Evolutionary conservation across 1,140 invertebrate genomes (phyloP).

Genomic region (Penaeus vannamei): DNA sequence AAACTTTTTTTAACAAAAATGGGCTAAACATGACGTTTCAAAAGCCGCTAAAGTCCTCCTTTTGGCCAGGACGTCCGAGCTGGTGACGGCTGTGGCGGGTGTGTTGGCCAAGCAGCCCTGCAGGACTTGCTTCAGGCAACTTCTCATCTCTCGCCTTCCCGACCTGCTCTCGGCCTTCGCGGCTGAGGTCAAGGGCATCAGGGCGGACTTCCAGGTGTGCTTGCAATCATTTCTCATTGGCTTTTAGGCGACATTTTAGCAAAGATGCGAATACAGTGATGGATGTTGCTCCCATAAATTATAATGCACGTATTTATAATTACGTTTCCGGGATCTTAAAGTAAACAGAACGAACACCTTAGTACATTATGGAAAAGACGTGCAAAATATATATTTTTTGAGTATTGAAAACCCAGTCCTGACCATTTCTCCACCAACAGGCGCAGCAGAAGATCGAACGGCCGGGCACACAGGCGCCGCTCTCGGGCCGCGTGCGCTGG

Average conservation of each 20-base stretch:
- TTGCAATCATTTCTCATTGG: neutral
- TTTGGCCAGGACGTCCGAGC: slow-evolving; percentile 57
- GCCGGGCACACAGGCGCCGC: slow-evolving; percentile 60
- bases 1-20: too few relatives aligned
- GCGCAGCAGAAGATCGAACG: slow-evolving; percentile 49
- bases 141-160: slow-evolving; percentile 63
- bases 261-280: too few relatives aligned
- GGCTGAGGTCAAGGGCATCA: slow-evolving; percentile 64
- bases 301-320: too few relatives aligned
- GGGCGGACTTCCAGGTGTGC: slow-evolving; percentile 62
- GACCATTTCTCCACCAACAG: neutral
- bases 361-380: too few relatives aligned
- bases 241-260: too few relatives aligned
- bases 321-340: too few relatives aligned
- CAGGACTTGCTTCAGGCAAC: slow-evolving; percentile 52
- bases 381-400: neutral
- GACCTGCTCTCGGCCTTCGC: slow-evolving; percentile 62
- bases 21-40: too few relatives aligned
- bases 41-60: neutral
- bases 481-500: slow-evolving; percentile 64
- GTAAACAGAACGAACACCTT: too few relatives aligned
- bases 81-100: slow-evolving; percentile 63
- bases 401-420: neutral
- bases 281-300: too few relatives aligned
- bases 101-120: slow-evolving; percentile 62